phyloP scores from a whole-genome alignment of 1,140 invertebrate species.

The Latrodectus geometricus region DNA sequence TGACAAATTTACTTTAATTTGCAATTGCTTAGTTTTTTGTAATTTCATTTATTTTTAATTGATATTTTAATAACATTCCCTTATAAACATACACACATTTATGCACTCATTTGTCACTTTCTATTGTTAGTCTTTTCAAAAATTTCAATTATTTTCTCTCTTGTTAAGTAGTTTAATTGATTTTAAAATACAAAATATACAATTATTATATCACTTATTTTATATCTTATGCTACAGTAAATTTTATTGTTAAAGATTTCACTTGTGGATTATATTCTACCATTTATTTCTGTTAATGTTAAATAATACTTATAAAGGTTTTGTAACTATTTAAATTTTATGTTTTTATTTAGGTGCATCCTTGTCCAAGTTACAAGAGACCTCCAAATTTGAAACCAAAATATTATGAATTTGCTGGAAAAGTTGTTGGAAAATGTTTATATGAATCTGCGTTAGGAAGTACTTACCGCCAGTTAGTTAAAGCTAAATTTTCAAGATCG shows the following conservation, averaged over 20 bases:
- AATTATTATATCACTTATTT: too few relatives aligned
- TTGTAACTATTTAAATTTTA: not conserved
- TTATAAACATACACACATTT: too few relatives aligned
- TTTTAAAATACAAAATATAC: too few relatives aligned
- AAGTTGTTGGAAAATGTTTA: slow-evolving; percentile 92
- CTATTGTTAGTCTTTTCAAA: too few relatives aligned
- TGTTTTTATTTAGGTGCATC: slow-evolving; percentile 77
- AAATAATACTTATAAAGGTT: not conserved
- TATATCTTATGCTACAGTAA: not conserved
- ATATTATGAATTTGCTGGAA: slow-evolving; percentile 93
- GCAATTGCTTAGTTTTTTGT: too few relatives aligned
- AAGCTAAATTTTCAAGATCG: slow-evolving; percentile 90
- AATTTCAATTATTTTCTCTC: too few relatives aligned
- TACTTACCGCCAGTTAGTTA: slow-evolving; percentile 86
- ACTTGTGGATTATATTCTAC: too few relatives aligned
- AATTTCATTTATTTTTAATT: too few relatives aligned
- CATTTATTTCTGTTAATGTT: not conserved
- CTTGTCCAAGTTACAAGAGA: slow-evolving; percentile 86
- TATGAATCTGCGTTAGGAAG: slow-evolving; percentile 92
- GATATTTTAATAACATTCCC: too few relatives aligned
- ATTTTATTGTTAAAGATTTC: not conserved
- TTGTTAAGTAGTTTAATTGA: too few relatives aligned
- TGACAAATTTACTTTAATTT: too few relatives aligned
- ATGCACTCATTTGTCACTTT: too few relatives aligned
- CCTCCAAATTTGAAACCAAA: slow-evolving; percentile 83